Percentiles rank a stretch among this genome's conserved stretches.
Evolutionary conservation across 2,888 invertebrate genomes (phyloP).

Genomic region (Adelognathus sp.): DNA sequence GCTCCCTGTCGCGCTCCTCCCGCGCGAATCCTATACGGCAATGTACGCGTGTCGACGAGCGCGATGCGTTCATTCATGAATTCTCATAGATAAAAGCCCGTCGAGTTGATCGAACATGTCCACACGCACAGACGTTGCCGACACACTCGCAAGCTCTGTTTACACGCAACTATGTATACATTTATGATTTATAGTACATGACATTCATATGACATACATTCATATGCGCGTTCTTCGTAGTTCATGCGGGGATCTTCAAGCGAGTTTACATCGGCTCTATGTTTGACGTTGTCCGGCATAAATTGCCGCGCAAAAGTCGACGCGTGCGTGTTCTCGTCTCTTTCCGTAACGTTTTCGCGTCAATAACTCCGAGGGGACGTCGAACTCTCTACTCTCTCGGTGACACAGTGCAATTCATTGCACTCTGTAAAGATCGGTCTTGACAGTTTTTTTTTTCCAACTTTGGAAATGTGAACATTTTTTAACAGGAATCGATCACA

Average conservation of each 20-base stretch:
- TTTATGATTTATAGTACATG: not conserved
- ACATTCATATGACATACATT: not conserved
- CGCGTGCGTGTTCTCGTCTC: not conserved
- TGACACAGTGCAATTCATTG: not conserved
- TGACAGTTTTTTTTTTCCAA: not conserved
- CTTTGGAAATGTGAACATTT: no score
- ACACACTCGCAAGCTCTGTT: slow-evolving; percentile 18
- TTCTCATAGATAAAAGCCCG: slow-evolving; percentile 51
- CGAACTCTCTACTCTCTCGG: slow-evolving; percentile 7
- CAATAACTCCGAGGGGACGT: not conserved
- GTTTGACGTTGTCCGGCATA: not conserved
- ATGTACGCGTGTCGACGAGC: slow-evolving; percentile 14
- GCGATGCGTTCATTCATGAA: slow-evolving; percentile 58
- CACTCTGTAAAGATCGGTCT: no score
- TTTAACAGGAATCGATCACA: no score
- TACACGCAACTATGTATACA: not conserved
- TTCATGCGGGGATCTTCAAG: not conserved
- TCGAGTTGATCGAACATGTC: slow-evolving; percentile 17
- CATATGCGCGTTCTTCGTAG: no score
- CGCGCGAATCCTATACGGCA: not conserved
- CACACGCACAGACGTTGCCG: slow-evolving; percentile 6
- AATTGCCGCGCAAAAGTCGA: not conserved
- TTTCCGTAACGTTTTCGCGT: not conserved
- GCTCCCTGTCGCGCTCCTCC: not conserved
- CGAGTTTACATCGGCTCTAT: slow-evolving; percentile 21